phyloP scores from a whole-genome alignment of 2,797 vertebrate genomes.

The Synanceia verrucosa region DNA sequence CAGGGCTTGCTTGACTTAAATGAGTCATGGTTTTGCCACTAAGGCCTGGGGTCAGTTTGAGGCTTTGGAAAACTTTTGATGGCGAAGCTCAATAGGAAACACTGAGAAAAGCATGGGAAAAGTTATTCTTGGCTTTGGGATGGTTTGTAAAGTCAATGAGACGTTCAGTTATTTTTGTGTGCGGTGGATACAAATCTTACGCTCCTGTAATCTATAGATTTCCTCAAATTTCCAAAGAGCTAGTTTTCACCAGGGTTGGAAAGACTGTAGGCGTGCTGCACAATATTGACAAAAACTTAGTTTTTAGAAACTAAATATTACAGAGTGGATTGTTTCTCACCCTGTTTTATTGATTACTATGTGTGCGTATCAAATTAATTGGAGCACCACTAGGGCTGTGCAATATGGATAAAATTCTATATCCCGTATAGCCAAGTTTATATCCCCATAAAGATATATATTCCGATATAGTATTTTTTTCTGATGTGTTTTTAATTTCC shows the following conservation, averaged over 20 bases:
- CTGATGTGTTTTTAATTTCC: too few relatives aligned
- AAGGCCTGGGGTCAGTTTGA: constrained; percentile 25
- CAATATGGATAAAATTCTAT: too few relatives aligned
- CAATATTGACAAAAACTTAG: not conserved
- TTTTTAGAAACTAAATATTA: not conserved
- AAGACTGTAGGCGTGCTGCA: not conserved
- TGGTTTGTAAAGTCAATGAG: constrained; percentile 8
- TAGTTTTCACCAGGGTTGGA: not conserved
- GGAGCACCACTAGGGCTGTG: too few relatives aligned
- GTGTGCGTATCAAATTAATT: too few relatives aligned
- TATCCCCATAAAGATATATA: too few relatives aligned
- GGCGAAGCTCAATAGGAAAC: constrained; percentile 18
- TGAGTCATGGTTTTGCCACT: constrained; percentile 43
- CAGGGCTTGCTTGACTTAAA: constrained; percentile 22
- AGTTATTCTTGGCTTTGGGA: constrained; percentile 22
- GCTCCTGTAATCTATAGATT: not conserved
- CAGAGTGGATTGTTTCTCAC: not conserved
- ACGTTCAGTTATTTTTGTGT: constrained; percentile 21
- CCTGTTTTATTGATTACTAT: too few relatives aligned
- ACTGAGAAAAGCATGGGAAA: constrained; percentile 22
- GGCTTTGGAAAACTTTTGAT: constrained; percentile 39
- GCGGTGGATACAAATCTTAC: not conserved
- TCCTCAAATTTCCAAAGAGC: not conserved
- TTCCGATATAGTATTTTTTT: too few relatives aligned
- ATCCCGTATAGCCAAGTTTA: too few relatives aligned